Percentiles rank a stretch among this genome's conserved stretches.
Evolutionary conservation across 2,888 invertebrate genomes (phyloP).

Genomic region (Sinelater perroti): DNA sequence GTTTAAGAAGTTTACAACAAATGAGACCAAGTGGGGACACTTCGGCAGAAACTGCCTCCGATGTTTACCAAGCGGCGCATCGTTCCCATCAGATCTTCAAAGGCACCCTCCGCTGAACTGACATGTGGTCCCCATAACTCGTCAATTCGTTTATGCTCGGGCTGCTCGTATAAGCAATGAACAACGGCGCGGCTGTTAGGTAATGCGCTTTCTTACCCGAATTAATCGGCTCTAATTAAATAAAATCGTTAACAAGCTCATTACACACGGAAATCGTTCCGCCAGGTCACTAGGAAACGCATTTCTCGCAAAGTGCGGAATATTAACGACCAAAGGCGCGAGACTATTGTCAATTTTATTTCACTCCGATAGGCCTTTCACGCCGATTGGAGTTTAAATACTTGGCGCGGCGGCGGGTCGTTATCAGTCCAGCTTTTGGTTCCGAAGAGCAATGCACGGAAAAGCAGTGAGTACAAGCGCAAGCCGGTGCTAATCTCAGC

Average conservation of each 20-base stretch:
- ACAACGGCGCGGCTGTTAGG: slow-evolving; percentile 12
- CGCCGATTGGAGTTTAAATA: slow-evolving; percentile 14
- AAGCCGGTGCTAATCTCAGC: background rate
- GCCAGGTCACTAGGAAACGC: slow-evolving; percentile 7
- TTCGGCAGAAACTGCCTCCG: too few relatives aligned
- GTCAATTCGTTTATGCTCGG: too few relatives aligned
- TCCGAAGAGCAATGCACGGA: slow-evolving; percentile 44
- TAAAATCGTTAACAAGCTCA: slow-evolving; percentile 2
- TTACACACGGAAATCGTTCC: slow-evolving; percentile 19
- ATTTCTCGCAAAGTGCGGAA: slow-evolving; percentile 1
- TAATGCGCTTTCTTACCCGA: slow-evolving; percentile 25
- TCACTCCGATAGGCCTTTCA: slow-evolving; percentile 10
- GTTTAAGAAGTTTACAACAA: too few relatives aligned
- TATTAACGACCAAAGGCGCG: slow-evolving; percentile 4
- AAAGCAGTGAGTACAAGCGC: slow-evolving; percentile 49
- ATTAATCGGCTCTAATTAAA: slow-evolving; percentile 19
- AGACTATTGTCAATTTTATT: slow-evolving; percentile 15
- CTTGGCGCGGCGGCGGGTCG: background rate
- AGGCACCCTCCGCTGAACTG: too few relatives aligned
- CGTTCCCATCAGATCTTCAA: too few relatives aligned
- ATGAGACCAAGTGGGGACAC: too few relatives aligned
- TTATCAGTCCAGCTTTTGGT: slow-evolving; percentile 46
- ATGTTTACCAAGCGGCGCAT: too few relatives aligned
- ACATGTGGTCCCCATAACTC: too few relatives aligned
- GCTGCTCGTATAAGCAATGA: too few relatives aligned